Base-by-base conservation (phyloP, 2,888 invertebrate species). In the Amblyjoppa fuscipennis region DNA sequence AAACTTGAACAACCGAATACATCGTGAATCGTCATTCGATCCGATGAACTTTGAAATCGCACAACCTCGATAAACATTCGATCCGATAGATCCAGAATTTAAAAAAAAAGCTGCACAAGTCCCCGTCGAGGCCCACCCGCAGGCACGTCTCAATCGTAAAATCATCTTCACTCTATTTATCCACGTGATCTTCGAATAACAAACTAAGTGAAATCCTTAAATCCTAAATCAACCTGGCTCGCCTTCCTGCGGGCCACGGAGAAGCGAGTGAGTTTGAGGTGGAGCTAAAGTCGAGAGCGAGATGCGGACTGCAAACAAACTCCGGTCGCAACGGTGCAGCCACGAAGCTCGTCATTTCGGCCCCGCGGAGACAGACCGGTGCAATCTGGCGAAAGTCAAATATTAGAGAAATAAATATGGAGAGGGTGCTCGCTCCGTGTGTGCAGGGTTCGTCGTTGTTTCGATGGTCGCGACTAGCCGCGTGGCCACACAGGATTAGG, bases 161-260 rank as follows among this genome's bases (percentile, higher is more conserved):
- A 92, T 92, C 90, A 91, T 90, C 91, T 89, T 88, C 87, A 91
- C 91, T 90, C 88, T 93, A 91, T 93, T 93, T 93, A 89, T 92
- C 86, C 91, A 92, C 91, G 92, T 91, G 92, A 93, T 92, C 92
- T 91, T 92, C 87, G 89, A 92, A 93, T 90, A 93, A 93, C 92
- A 93, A 92, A 91, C 91, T 66, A 16, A 69, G 79, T 89, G 89
- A 92, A 93, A 93, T 93, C 93, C 92, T 91, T 92, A 92, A 93
- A 93, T 93, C 94, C 93, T 94, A 94, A 94, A 93, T 91, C 93
- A 94, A 93, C 93, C 90, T 90, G 91, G 88, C 61, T 66, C 51
- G 31, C 70, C 74, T 77, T 49, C 25, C 56, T 38, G 64, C 11
- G 16, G 49, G 56, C 61, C 45, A 68, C 16, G 56, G 69, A 66